phyloP scores from a whole-genome alignment of 2,113 vertebrate species.

The Bombycilla garrulus region DNA sequence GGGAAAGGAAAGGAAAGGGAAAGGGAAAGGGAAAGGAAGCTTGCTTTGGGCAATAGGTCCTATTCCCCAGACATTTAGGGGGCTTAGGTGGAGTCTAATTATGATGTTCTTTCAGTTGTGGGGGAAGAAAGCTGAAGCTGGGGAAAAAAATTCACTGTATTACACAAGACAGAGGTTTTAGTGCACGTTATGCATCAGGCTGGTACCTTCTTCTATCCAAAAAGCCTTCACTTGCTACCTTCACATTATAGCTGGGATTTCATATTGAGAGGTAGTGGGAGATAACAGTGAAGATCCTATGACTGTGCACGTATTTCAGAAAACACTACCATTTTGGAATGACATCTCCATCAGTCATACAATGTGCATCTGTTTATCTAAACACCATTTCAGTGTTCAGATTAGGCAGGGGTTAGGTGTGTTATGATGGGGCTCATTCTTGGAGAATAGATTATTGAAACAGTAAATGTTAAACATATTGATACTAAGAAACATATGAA shows the following conservation, averaged over 20 bases:
- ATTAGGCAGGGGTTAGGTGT: neutral
- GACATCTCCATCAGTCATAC: neutral
- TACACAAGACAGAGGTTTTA: neutral
- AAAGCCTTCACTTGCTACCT: neutral
- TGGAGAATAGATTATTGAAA: neutral
- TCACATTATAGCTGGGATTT: neutral
- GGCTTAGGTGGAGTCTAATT: neutral
- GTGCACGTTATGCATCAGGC: neutral
- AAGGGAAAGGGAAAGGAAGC: no score
- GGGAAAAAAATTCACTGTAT: neutral
- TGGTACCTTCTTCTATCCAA: neutral
- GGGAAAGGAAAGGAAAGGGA: neutral
- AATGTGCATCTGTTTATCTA: neutral
- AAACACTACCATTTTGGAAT: neutral
- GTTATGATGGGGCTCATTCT: fast-evolving
- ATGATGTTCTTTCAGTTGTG: neutral
- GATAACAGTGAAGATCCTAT: neutral
- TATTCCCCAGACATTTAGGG: neutral
- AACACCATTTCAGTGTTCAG: neutral
- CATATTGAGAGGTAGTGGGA: neutral
- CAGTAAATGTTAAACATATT: neutral
- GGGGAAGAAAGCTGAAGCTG: neutral
- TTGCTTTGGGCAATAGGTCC: neutral
- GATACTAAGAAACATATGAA: neutral
- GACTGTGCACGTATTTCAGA: neutral